Evolutionary conservation across 2,113 vertebrate species (phyloP), one percentile per base, ranked within the genome.

Genomic region (Sinocyclocheilus grahami): DNA sequence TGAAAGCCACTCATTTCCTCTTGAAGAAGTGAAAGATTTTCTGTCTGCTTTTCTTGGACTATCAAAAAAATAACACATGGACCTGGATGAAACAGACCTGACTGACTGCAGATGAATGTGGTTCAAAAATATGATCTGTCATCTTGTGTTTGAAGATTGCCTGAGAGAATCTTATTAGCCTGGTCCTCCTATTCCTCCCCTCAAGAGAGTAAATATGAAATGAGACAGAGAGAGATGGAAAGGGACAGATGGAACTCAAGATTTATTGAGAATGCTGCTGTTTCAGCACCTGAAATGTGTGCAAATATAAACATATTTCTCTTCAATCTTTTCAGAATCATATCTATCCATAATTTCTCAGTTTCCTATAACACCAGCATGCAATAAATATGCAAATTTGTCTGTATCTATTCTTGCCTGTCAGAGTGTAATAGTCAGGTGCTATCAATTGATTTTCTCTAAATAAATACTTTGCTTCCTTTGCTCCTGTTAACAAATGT

Each of bases 91-190:
- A 67, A 42, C 9, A n/a, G 14, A 69, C 27, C 69, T 48, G 78
- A 83, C 42, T 67, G 51, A 74, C 18, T 37, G 67, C 11, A 72
- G 16, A 51, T 72, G 63, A 69, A 69, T 48, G 63, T 51, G 18
- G 42, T 46, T 86, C 27, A 65, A 76, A 86, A 62, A 65, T 27
- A 76, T 46, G 72, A 62, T 65, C 16, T 76, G 71, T 82, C 69
- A 69, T 27, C 53, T 82, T 24, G 69, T 46, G 78, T 63, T 42
- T 60, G 39, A 39, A 76, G 55, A 62, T 20, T 67, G 27, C 46
- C 24, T 10, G 24, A 39, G 62, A 77, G 58, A 76, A 48, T 67
- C 46, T 18, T 39, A 37, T 48, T 63, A 30, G 16, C 2, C 9
- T 24, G 22, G 76, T 39, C 48, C 76, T 78, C 62, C 46, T 42